A percentile compares a stretch with the other conserved stretches of the same genome.
Conservation (phyloP, 2,113 vertebrate genomes). For the Spilogale gracilis region DNA sequence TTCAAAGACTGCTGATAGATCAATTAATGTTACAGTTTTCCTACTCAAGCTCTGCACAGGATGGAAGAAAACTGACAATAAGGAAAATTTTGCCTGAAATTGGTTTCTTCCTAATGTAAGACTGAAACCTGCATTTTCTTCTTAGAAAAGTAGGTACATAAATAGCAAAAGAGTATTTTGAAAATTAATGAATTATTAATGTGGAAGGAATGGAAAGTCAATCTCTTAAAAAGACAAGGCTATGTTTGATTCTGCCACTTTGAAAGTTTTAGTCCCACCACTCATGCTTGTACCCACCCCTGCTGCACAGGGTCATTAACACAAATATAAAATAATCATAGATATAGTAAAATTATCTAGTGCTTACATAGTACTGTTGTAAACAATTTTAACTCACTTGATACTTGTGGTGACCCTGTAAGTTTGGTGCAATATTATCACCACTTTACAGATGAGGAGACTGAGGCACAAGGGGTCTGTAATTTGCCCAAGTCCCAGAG, state of each 20-base stretch:
- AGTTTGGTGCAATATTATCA: background rate
- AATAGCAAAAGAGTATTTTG: background rate
- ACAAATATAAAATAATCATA: background rate
- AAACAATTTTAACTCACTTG: background rate
- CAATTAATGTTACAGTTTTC: slow-evolving; percentile 9
- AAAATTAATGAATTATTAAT: background rate
- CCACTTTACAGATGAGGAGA: background rate
- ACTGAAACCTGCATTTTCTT: background rate
- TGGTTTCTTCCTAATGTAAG: background rate
- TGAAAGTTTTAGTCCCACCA: background rate
- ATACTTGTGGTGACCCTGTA: background rate
- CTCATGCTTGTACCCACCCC: background rate
- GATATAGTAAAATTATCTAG: background rate
- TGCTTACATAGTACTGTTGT: background rate
- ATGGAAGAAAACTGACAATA: background rate
- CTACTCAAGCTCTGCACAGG: background rate
- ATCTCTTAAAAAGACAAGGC: background rate
- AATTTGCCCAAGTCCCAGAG: background rate
- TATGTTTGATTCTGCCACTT: background rate
- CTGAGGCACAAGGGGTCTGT: background rate
- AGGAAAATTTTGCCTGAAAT: background rate
- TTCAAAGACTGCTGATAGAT: slow-evolving; percentile 18
- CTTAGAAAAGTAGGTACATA: background rate
- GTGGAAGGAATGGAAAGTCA: background rate
- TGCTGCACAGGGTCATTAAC: background rate